Conservation (phyloP, 2,888 invertebrate species). For the Nomada flava region DNA sequence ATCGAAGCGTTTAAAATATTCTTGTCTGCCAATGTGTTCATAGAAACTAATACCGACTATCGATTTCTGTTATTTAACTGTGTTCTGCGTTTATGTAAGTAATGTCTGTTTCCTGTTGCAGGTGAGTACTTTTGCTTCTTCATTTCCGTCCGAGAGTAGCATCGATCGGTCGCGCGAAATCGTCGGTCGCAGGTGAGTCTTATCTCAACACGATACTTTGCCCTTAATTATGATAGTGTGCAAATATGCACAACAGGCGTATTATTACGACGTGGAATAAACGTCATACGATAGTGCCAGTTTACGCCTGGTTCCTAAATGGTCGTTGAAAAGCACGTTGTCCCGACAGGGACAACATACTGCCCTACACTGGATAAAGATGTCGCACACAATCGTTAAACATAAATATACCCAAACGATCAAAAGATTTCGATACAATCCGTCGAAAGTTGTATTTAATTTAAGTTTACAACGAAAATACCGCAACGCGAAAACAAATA, state of each 20-base stretch:
- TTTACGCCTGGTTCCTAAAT: constrained; percentile 13
- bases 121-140: constrained; percentile 74
- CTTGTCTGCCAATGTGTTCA: too few relatives aligned
- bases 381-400: not conserved
- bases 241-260: not conserved
- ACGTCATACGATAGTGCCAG: constrained; percentile 13
- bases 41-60: not conserved
- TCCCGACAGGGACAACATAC: constrained; percentile 12
- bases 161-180: constrained; percentile 43
- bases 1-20: too few relatives aligned
- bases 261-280: constrained; percentile 30
- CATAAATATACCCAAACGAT: not conserved
- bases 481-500: not conserved
- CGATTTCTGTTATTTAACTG: not conserved
- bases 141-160: constrained; percentile 19
- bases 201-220: constrained; percentile 64
- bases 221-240: constrained; percentile 32
- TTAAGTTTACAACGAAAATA: too few relatives aligned
- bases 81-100: not conserved
- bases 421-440: too few relatives aligned
- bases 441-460: too few relatives aligned
- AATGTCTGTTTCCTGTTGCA: constrained; percentile 71
- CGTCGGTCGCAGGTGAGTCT: constrained; percentile 67
- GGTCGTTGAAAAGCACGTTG: constrained; percentile 2
- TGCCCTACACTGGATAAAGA: not conserved